Evolutionary conservation across 2,113 vertebrate species (phyloP).

Genomic region (Engraulis encrasicolus): DNA sequence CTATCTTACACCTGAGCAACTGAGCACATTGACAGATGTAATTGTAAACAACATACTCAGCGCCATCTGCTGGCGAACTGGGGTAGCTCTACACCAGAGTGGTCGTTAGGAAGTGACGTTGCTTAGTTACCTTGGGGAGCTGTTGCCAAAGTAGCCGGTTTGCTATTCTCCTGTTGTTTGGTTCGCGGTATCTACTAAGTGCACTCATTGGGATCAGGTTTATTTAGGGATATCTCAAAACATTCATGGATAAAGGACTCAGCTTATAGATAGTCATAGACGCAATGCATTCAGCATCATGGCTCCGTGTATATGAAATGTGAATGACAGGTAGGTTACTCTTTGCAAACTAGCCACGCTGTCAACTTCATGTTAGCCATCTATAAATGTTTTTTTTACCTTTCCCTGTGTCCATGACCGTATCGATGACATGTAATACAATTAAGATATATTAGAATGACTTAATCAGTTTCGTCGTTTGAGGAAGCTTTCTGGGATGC

Average conservation of each 20-base stretch:
- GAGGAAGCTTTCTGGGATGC: too few species aligned
- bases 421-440: too few species aligned
- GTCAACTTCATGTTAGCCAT: background rate
- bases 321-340: background rate
- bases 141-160: background rate
- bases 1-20: too few species aligned
- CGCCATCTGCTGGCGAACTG: background rate
- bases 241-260: background rate
- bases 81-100: background rate
- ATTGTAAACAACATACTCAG: too few species aligned
- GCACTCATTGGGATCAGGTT: background rate
- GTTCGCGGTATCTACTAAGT: too few species aligned
- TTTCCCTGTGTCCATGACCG: too few species aligned
- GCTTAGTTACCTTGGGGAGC: constrained; percentile 51
- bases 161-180: background rate
- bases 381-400: too few species aligned
- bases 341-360: background rate
- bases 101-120: constrained; percentile 69
- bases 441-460: too few species aligned
- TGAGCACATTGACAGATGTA: too few species aligned
- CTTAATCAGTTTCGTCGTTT: too few species aligned
- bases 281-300: background rate
- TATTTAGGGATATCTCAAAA: background rate
- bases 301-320: background rate
- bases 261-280: background rate